Evolutionary conservation across 1,140 invertebrate genomes (phyloP).

Genomic region (Pogonus chalceus): DNA sequence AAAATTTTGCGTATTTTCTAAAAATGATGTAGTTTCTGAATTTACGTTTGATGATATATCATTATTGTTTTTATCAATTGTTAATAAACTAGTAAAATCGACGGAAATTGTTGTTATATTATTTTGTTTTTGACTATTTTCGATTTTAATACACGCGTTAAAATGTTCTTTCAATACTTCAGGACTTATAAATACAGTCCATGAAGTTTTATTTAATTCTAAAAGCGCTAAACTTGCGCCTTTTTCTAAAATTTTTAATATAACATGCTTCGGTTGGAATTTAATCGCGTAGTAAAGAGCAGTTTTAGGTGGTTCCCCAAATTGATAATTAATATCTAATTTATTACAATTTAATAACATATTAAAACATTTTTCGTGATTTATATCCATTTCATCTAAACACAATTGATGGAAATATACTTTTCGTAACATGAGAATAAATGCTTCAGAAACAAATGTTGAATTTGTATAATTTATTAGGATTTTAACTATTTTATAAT

Average conservation of each 20-base stretch:
- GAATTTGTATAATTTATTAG: background rate
- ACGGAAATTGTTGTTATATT: too few species aligned
- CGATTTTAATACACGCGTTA: background rate
- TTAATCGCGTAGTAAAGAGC: background rate
- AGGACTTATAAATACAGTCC: background rate
- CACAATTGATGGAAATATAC: background rate
- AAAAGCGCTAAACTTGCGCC: background rate
- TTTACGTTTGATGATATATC: too few species aligned
- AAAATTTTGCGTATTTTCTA: too few species aligned
- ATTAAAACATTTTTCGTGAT: background rate
- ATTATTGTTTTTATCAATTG: too few species aligned
- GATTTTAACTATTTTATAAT: background rate
- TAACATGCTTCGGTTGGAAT: background rate
- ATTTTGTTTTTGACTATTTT: too few species aligned
- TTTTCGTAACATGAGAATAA: background rate
- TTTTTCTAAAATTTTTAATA: background rate
- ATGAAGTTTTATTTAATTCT: background rate
- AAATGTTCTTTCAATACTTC: background rate
- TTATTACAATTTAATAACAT: background rate
- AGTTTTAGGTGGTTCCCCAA: background rate
- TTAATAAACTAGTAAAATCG: too few species aligned
- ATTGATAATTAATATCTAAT: background rate
- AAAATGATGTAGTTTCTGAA: too few species aligned
- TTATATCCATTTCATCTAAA: background rate
- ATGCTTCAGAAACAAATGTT: background rate